A percentile compares a stretch with the other conserved stretches of the same genome.
Conservation (phyloP, 2,113 vertebrate species). For the Paramormyrops kingsleyae region DNA sequence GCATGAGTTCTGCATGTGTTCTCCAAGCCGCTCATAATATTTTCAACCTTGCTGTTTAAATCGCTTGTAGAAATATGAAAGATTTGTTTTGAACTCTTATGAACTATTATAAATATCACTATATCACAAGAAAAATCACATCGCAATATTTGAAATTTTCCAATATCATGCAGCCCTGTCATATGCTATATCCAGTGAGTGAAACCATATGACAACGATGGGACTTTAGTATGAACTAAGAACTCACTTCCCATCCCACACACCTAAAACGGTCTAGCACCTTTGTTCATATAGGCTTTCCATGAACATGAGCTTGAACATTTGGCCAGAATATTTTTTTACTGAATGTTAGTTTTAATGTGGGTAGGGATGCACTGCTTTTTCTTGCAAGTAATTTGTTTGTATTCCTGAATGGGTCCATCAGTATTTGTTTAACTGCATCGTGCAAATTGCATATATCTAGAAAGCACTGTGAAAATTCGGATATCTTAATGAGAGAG, state of each 20-base stretch:
- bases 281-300: not conserved
- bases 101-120: not conserved
- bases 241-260: not conserved
- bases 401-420: not conserved
- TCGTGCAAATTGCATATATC: not conserved
- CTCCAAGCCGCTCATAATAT: not conserved
- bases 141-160: not conserved
- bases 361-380: not conserved
- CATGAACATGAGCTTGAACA: not conserved
- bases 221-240: not conserved
- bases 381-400: not conserved
- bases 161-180: not conserved
- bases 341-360: not conserved
- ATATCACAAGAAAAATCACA: not conserved
- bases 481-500: not conserved
- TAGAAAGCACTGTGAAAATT: not conserved
- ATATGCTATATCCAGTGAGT: not conserved
- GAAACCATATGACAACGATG: not conserved
- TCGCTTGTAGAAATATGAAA: too few relatives aligned
- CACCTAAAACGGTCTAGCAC: not conserved
- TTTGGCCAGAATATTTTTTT: not conserved
- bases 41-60: not conserved
- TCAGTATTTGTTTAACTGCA: not conserved
- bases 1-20: not conserved
- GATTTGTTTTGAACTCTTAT: too few relatives aligned